Evolutionary conservation across 2,888 invertebrate genomes (phyloP).

Genomic region (Lasioglossum marginatum): DNA sequence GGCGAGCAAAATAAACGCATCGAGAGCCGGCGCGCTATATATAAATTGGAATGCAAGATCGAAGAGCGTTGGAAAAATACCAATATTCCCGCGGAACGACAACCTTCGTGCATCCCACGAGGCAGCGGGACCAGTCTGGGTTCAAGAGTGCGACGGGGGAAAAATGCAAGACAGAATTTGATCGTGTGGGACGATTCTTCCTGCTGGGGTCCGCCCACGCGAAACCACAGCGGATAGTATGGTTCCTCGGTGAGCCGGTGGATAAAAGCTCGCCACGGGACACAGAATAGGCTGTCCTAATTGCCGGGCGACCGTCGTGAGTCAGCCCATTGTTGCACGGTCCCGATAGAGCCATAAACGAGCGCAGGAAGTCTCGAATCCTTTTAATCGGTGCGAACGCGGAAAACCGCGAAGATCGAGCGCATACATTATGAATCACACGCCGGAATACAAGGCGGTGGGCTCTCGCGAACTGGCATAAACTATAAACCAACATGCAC

Average conservation of each 20-base stretch:
- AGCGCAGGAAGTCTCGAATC: slow-evolving; percentile 25
- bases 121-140: not conserved
- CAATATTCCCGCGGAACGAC: not conserved
- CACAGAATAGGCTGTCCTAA: slow-evolving; percentile 56
- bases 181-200: slow-evolving; percentile 27
- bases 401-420: slow-evolving; percentile 16
- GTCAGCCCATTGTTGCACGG: slow-evolving; percentile 60
- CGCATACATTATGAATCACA: slow-evolving; percentile 30
- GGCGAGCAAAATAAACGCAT: not conserved
- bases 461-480: not conserved
- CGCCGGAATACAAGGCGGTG: not conserved
- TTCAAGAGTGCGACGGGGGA: not conserved
- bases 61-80: not conserved
- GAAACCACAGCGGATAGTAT: not conserved
- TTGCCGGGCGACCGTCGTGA: slow-evolving; percentile 61
- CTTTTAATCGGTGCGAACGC: not conserved
- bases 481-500: not conserved
- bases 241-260: slow-evolving; percentile 16
- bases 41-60: not conserved
- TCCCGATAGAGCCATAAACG: slow-evolving; percentile 32
- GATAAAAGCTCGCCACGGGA: slow-evolving; percentile 24
- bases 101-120: slow-evolving; percentile 16
- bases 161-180: slow-evolving; percentile 18
- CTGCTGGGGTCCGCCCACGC: slow-evolving; percentile 7
- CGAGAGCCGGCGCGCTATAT: not conserved